Conservation (phyloP, 2,113 vertebrate genomes). For the Lagopus leucura region DNA sequence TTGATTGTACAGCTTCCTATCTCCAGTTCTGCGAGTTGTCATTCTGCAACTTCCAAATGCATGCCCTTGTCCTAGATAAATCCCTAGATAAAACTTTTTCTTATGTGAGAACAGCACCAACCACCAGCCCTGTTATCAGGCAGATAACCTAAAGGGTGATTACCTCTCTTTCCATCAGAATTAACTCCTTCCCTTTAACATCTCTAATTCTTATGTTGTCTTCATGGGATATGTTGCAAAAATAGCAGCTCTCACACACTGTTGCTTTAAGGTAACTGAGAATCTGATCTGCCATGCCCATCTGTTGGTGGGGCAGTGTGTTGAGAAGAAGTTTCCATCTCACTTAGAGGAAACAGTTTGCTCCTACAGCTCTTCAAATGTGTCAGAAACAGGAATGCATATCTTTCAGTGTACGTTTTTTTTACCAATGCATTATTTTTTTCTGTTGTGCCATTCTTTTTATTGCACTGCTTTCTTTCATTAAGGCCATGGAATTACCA, state of each 20-base stretch:
- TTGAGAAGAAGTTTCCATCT: background rate
- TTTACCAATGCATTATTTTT: rapidly evolving
- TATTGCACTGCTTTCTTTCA: background rate
- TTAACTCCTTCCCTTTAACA: background rate
- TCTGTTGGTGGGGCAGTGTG: background rate
- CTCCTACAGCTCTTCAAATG: background rate
- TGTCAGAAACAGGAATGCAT: background rate
- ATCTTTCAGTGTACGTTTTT: rapidly evolving
- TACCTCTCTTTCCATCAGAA: background rate
- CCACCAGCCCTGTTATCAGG: background rate
- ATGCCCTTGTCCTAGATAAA: background rate
- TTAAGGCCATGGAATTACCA: background rate
- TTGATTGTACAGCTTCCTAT: background rate
- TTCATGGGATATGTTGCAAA: background rate
- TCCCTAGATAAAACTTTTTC: background rate
- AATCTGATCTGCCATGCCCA: background rate
- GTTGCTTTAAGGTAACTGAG: rapidly evolving
- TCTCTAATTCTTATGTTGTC: background rate
- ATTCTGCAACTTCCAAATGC: background rate
- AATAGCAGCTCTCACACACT: background rate
- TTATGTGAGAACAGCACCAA: background rate
- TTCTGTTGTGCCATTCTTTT: rapidly evolving
- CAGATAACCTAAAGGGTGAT: background rate
- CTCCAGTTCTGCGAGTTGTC: background rate
- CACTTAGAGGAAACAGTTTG: background rate